A percentile compares a stretch with the other conserved stretches of the same genome.
Evolutionary conservation across 1,140 invertebrate species (phyloP).

Genomic region (Fopius arisanus): DNA sequence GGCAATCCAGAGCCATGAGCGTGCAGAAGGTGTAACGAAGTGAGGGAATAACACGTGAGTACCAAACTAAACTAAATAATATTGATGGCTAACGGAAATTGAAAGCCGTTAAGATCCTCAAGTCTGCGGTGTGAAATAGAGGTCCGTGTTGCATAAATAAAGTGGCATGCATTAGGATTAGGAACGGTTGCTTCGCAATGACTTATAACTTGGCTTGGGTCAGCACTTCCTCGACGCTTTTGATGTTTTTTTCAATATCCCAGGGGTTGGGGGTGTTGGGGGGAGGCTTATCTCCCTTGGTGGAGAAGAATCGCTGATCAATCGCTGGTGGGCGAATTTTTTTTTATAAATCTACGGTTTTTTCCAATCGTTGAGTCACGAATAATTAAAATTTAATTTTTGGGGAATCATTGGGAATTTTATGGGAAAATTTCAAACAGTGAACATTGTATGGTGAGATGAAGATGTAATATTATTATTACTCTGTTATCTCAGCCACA

Average conservation of each 20-base stretch:
- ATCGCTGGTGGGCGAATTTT: not conserved
- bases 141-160: conserved; percentile 57
- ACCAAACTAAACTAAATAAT: conserved; percentile 66
- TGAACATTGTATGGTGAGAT: not conserved
- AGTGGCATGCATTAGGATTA: conserved; percentile 59
- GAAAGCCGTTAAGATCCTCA: conserved; percentile 63
- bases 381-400: not conserved
- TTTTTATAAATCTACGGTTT: not conserved
- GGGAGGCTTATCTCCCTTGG: no score
- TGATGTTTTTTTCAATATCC: not conserved
- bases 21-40: conserved; percentile 27
- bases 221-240: not conserved
- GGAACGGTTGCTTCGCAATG: conserved; percentile 44
- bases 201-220: not conserved
- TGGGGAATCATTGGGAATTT: no score
- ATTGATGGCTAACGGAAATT: conserved; percentile 67
- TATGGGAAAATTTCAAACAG: not conserved
- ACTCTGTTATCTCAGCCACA: conserved; percentile 12
- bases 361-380: not conserved
- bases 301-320: not conserved
- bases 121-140: conserved; percentile 54
- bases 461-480: not conserved
- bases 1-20: conserved; percentile 23
- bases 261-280: not conserved
- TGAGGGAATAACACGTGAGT: conserved; percentile 19